phyloP scores from a whole-genome alignment of 2,797 vertebrate genomes.

The Mionectes olivaceus region DNA sequence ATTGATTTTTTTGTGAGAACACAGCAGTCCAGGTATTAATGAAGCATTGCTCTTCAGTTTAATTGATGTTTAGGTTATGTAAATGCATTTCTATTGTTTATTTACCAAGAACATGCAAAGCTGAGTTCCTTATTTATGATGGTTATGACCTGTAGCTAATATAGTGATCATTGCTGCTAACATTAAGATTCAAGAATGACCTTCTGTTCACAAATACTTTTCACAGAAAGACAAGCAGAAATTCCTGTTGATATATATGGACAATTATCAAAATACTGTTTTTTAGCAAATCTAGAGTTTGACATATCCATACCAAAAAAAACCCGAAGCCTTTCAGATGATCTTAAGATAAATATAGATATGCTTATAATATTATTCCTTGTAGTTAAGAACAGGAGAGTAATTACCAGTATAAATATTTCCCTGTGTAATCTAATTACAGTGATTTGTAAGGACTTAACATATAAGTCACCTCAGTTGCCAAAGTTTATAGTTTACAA shows the following conservation, averaged over 20 bases:
- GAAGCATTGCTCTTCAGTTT: neutral
- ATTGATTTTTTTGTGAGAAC: neutral
- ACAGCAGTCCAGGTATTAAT: neutral
- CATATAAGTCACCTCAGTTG: neutral
- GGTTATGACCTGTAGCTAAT: neutral
- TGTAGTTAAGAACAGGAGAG: neutral
- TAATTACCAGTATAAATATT: neutral
- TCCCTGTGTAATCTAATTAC: neutral
- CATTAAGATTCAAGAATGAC: neutral
- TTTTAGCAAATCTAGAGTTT: neutral
- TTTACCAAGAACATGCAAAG: neutral
- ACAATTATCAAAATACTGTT: neutral
- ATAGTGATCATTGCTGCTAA: neutral
- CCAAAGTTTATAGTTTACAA: neutral
- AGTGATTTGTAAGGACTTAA: neutral
- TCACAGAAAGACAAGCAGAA: neutral
- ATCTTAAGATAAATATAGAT: neutral
- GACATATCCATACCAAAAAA: neutral
- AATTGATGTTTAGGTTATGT: neutral
- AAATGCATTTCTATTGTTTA: neutral
- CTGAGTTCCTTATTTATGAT: neutral
- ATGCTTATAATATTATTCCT: neutral
- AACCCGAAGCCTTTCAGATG: neutral
- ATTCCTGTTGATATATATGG: neutral
- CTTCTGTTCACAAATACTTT: neutral